These are phyloP conservation scores for Tenualosa ilisha DNA, from an alignment of 2,797 vertebrate genomes.

Conservation along the genomic window DNA sequence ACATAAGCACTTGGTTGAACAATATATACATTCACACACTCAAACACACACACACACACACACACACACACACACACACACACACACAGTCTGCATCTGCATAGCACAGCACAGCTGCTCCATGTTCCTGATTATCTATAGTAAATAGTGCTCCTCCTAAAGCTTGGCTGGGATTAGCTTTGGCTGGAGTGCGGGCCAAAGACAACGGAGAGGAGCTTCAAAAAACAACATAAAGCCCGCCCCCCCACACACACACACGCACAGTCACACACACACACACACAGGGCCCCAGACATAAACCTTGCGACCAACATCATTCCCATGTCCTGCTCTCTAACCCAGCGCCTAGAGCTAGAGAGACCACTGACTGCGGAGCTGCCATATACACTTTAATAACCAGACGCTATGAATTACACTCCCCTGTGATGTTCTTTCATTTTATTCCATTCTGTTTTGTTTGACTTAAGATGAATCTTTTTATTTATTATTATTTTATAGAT, in stretches of 20 bases:
- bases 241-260: not conserved
- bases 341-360: no score
- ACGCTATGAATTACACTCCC: no score
- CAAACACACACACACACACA: not conserved
- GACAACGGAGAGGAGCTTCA: not conserved
- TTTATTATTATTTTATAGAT: not conserved
- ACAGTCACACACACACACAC: not conserved
- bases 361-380: no score
- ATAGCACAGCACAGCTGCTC: conserved; percentile 9
- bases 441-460: not conserved
- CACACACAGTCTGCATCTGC: not conserved
- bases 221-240: not conserved
- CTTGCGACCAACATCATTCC: no score
- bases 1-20: no score
- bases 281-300: no score
- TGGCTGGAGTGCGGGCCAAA: not conserved
- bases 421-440: not conserved
- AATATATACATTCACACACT: not conserved
- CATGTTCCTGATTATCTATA: not conserved
- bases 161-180: not conserved
- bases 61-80: conserved; percentile 28
- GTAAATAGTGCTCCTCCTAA: not conserved
- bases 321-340: no score
- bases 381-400: no score
- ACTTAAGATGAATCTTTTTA: not conserved